Base-by-base conservation (phyloP, 2,113 vertebrate species). In the Tetrax tetrax region DNA sequence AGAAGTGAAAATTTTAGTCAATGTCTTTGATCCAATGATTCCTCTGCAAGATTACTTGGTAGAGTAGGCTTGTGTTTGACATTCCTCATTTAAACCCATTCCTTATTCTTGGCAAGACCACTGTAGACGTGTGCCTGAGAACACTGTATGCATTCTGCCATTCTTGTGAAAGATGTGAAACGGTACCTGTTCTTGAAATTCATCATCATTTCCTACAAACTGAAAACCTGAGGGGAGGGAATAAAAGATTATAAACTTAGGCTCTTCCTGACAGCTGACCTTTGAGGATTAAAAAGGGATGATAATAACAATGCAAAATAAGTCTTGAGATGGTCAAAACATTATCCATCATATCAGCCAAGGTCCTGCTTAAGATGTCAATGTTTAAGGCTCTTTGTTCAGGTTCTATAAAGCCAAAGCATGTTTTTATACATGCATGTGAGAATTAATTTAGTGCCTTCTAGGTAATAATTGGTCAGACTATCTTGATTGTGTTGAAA, bases 281-380 rank as follows among this genome's bases (percentile, higher is more conserved):
- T 95, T 94, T 95, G 61, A 87, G 22, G 45, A 84, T 83, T 87
- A 83, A 85, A 75, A 88, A 91, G 51, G 19, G 24, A 85, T 82
- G 25, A 60, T 63, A 86, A 95, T 61, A 93, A 76, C 72, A 92
- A 68, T 65, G 65, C 61, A 96, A 91, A 96, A 53, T 78, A 81
- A 82, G 47, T 70, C 45, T 57, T 84, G 47, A 94, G 24, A 37
- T 84, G 24, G 37, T 87, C 84, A 82, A 93, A 69, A 71, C 37
- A 41, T 57, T 86, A 37, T 90, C 45, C 37, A 51, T 60, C 41
- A 69, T 33, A 38, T 60, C 77, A 86, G n/a, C 51, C 10, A 25
- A 79, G 51, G 31, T 9, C 12, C n/a, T 90, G 27, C 24, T 83
- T 70, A 82, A 59, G 94, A 83, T 24, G n/a, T 5, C 38, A 59